phyloP scores from a whole-genome alignment of 2,888 invertebrate genomes.

The Drosophila lacicola region DNA sequence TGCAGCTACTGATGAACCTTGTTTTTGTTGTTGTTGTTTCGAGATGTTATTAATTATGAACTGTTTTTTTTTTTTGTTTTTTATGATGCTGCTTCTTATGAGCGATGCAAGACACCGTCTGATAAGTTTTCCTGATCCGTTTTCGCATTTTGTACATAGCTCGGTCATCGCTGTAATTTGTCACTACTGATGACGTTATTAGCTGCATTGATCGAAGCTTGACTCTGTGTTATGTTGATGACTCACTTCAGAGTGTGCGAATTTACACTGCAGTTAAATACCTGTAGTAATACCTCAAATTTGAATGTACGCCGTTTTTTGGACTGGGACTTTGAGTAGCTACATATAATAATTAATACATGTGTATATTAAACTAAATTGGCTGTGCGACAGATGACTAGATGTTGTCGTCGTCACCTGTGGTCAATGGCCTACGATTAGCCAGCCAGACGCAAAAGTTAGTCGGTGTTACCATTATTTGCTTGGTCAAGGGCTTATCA shows the following conservation, averaged over 20 bases:
- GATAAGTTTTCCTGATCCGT: slow-evolving; percentile 38
- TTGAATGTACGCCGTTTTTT: no score
- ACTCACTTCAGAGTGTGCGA: slow-evolving; percentile 5
- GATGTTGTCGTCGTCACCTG: slow-evolving; percentile 28
- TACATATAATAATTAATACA: not conserved
- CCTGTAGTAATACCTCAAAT: no score
- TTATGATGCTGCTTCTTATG: slow-evolving; percentile 26
- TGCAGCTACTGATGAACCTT: slow-evolving; percentile 7
- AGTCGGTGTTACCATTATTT: slow-evolving; percentile 26
- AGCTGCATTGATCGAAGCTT: slow-evolving; percentile 17
- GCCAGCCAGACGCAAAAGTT: slow-evolving; percentile 34
- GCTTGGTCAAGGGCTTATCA: slow-evolving; percentile 72
- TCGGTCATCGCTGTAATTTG: slow-evolving; percentile 48
- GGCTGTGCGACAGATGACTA: slow-evolving; percentile 41
- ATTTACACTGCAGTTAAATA: no score
- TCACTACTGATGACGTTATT: slow-evolving; percentile 65
- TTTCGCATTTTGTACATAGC: slow-evolving; percentile 55
- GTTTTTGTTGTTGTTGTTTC: slow-evolving; percentile 17
- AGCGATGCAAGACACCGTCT: slow-evolving; percentile 13
- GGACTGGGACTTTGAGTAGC: not conserved
- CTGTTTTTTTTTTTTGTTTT: slow-evolving; percentile 40
- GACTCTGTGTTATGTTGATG: slow-evolving; percentile 2
- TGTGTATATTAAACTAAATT: not conserved
- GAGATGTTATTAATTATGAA: slow-evolving; percentile 65
- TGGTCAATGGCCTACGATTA: slow-evolving; percentile 57